These are phyloP conservation scores for Lycodopsis pacificus DNA, from an alignment of 2,797 vertebrate genomes.

Conservation along the genomic window DNA sequence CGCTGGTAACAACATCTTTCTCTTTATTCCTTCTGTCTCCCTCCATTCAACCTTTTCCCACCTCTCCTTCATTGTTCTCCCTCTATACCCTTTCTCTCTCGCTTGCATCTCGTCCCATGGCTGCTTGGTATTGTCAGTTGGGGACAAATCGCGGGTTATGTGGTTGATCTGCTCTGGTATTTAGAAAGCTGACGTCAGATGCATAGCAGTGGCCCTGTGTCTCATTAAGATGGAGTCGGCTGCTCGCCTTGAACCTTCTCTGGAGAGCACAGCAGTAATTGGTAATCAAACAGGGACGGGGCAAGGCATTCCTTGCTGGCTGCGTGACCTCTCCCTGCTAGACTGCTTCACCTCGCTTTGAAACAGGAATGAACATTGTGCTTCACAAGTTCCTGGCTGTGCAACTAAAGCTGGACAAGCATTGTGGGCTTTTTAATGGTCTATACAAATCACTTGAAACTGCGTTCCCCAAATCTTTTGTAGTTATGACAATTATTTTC, in stretches of 20 bases:
- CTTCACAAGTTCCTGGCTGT: conserved; percentile 30
- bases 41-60: conserved; percentile 28
- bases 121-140: conserved; percentile 47
- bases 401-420: conserved; percentile 12
- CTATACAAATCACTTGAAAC: background rate
- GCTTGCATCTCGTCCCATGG: conserved; percentile 8
- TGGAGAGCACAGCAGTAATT: conserved; percentile 67
- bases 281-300: conserved; percentile 68
- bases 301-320: conserved; percentile 40
- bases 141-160: conserved; percentile 40
- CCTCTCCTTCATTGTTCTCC: conserved; percentile 15
- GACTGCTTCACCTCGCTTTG: conserved; percentile 28
- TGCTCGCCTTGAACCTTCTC: conserved; percentile 55
- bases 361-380: conserved; percentile 52
- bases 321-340: conserved; percentile 50
- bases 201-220: conserved; percentile 46
- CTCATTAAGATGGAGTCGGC: conserved; percentile 70
- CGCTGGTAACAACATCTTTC: conserved; percentile 21
- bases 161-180: conserved; percentile 63
- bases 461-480: background rate
- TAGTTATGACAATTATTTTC: background rate
- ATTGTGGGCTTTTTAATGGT: background rate
- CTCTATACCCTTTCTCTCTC: conserved; percentile 1
- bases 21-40: conserved; percentile 16
- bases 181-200: conserved; percentile 66